Evolutionary conservation across 1,140 invertebrate species (phyloP).

Genomic region (Listronotus oregonensis): DNA sequence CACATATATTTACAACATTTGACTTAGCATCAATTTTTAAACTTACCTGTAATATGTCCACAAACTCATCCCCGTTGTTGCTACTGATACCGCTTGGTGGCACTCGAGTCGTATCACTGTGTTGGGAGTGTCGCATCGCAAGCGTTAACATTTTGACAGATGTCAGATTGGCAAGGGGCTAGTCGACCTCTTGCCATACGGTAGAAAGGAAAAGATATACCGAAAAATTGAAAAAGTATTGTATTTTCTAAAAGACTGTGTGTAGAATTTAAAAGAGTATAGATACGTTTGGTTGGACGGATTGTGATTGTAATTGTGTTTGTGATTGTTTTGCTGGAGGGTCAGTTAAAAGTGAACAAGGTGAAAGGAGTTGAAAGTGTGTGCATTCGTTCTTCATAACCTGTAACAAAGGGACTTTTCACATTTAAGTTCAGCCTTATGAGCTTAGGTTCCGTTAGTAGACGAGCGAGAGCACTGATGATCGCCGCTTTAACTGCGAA

Average conservation of each 20-base stretch:
- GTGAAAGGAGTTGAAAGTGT: too few species aligned
- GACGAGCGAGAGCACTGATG: too few species aligned
- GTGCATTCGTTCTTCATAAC: too few species aligned
- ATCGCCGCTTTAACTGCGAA: too few species aligned
- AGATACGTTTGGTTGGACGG: slow-evolving; percentile 6
- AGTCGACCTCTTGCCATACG: slow-evolving; percentile 33
- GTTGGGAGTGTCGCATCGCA: slow-evolving; percentile 49
- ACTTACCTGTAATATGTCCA: slow-evolving; percentile 64
- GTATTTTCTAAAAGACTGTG: background rate
- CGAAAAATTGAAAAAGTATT: too few species aligned
- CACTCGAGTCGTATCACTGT: slow-evolving; percentile 46
- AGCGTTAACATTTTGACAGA: slow-evolving; percentile 53
- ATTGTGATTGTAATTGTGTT: background rate
- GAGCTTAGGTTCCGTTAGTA: too few species aligned
- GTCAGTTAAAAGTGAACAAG: too few species aligned
- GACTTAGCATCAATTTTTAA: too few species aligned
- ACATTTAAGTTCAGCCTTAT: too few species aligned
- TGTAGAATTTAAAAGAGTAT: background rate
- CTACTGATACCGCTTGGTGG: slow-evolving; percentile 41
- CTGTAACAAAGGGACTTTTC: too few species aligned
- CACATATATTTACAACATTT: too few species aligned
- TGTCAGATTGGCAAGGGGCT: slow-evolving; percentile 33
- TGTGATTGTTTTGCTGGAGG: background rate
- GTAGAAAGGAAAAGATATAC: background rate
- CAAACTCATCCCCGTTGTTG: slow-evolving; percentile 60